phyloP scores from a whole-genome alignment of 2,113 vertebrate species.

The Malurus alboscapulatus region DNA sequence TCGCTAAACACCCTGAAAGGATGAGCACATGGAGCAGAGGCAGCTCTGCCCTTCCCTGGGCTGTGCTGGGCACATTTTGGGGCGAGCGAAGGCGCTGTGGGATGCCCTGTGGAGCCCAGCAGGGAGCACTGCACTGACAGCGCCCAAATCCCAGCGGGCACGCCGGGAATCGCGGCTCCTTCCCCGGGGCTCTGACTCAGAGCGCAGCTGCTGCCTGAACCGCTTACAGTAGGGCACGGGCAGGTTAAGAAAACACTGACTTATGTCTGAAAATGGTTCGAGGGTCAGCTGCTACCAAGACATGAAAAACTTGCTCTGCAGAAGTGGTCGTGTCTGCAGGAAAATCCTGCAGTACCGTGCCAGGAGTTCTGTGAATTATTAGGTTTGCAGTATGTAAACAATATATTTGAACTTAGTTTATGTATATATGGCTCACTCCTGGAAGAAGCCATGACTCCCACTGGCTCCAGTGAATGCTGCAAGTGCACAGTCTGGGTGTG shows the following conservation, averaged over 20 bases:
- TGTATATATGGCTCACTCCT: background rate
- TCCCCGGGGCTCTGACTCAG: background rate
- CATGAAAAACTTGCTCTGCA: background rate
- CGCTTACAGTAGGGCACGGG: conserved; percentile 23
- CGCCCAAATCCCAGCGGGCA: background rate
- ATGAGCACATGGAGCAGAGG: accelerated
- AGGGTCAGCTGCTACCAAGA: conserved; percentile 49
- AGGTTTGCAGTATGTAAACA: background rate
- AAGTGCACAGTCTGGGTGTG: background rate
- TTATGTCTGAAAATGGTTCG: conserved; percentile 4
- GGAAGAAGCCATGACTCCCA: background rate
- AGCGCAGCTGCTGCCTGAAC: background rate
- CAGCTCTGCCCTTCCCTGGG: background rate
- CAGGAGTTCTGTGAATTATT: background rate
- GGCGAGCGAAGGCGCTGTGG: background rate
- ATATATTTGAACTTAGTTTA: background rate
- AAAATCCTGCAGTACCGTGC: background rate
- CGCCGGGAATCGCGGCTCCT: background rate
- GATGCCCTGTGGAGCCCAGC: background rate
- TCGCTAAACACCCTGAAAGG: accelerated
- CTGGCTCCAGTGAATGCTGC: background rate
- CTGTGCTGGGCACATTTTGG: background rate
- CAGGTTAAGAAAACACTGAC: conserved; percentile 51
- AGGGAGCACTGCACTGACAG: background rate
- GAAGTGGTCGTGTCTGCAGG: background rate